Evolutionary conservation across 2,797 vertebrate species (phyloP), one percentile per base, ranked within the genome.

Genomic region (Semaprochilodus insignis): DNA sequence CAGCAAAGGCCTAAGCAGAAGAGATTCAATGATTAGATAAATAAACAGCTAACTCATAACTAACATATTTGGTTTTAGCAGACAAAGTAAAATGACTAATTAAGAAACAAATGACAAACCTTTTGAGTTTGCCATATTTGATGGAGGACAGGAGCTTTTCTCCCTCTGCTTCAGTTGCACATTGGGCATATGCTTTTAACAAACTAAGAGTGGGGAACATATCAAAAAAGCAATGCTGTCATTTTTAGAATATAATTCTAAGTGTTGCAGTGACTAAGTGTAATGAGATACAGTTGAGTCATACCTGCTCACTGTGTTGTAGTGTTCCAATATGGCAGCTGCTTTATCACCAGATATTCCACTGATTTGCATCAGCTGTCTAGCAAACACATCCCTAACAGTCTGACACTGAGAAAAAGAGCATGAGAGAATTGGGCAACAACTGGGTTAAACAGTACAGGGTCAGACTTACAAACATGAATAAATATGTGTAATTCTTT

Each of bases 331-430:
- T 15, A 98, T 88, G 1, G 96, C 96, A 0, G 95, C 93, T 0
- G 96, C 96, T 76, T 97, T 97, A 88, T 98, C 97, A 75, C 96
- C 96, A 4, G 97, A 97, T 83, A 98, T 89, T 10, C 97, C 96
- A 0, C 96, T 95, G 17, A 98, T 92, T 90, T 98, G 97, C 96
- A 98, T 96, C 88, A 98, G 82, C 90, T 98, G 97, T n/a, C 96
- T 88, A 25, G 95, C 96, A 75, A 98, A 97, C 67, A 96, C 96
- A 51, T 97, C 97, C 15, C 85, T 93, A 40, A 97, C 95, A 0
- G 96, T 97, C 91, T 98, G 97, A 86, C 95, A 95, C 97, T 98
- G 74, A 23, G 71, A 62, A 63, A 83, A 5, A 16, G 13, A 4
- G 13, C 52, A 27, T 52, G 40, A 78, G 11, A 76, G 34, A 79